These are phyloP conservation scores for Schizopygopsis malacanthus DNA, from an alignment of 2,797 vertebrate species.

Conservation along the genomic window DNA sequence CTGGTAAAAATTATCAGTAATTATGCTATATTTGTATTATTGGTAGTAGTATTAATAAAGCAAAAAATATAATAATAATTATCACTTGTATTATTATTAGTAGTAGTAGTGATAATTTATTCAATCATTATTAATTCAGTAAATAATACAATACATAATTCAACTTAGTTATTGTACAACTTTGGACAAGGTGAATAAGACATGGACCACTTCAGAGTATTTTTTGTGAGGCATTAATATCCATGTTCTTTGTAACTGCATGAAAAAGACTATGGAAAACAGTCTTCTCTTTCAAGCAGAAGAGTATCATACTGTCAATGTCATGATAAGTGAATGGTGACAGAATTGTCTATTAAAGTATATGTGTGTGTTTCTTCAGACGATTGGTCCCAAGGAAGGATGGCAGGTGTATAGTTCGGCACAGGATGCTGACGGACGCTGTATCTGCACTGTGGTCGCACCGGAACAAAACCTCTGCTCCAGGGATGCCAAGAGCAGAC, in stretches of 20 bases:
- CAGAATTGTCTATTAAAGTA: background rate
- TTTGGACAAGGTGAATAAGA: background rate
- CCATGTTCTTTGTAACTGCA: background rate
- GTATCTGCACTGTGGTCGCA: constrained; percentile 97
- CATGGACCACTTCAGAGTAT: background rate
- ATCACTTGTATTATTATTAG: background rate
- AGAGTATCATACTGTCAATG: background rate
- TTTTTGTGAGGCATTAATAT: background rate
- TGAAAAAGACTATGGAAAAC: background rate
- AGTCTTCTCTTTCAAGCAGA: background rate
- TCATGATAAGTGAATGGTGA: background rate
- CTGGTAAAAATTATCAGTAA: background rate
- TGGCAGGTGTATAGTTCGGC: constrained; percentile 99
- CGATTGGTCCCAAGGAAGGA: constrained; percentile 94
- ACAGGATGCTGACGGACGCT: constrained; percentile 94
- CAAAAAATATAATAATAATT: too few relatives aligned
- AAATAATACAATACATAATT: background rate
- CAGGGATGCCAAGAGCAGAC: constrained; percentile 94
- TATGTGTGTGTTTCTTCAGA: constrained; percentile 74
- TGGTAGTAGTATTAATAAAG: too few relatives aligned
- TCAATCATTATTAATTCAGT: background rate
- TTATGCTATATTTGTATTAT: background rate
- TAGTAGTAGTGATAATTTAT: background rate
- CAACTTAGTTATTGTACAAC: background rate
- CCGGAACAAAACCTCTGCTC: constrained; percentile 97